A percentile compares a stretch with the other conserved stretches of the same genome.
Conservation (phyloP, 1,140 invertebrate genomes). For the Drosophila novamexicana region DNA sequence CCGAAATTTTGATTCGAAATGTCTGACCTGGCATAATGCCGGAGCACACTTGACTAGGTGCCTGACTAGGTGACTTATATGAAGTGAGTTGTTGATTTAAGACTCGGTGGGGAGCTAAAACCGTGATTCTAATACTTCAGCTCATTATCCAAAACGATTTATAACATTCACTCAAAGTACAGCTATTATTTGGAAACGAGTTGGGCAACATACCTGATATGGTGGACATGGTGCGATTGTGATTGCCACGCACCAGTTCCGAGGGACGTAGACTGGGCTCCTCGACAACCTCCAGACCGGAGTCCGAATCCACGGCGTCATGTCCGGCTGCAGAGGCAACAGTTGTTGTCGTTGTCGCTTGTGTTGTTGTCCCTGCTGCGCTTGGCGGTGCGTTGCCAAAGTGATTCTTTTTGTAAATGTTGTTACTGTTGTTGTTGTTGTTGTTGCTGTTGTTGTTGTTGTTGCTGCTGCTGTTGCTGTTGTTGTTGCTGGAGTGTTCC, state of each 20-base stretch:
- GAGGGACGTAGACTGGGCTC: slow-evolving; percentile 87
- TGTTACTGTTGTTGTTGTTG: slow-evolving; percentile 25
- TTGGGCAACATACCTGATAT: slow-evolving; percentile 75
- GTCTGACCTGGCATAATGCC: neutral
- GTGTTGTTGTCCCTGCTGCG: slow-evolving; percentile 5
- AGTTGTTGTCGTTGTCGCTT: slow-evolving; percentile 10
- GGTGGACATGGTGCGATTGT: slow-evolving; percentile 84
- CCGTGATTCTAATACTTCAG: too few species aligned
- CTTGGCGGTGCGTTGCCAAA: slow-evolving; percentile 18
- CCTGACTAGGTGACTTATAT: neutral
- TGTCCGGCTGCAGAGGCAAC: slow-evolving; percentile 1
- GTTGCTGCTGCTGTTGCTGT: slow-evolving; percentile 3
- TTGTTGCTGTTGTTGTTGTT: slow-evolving; percentile 13
- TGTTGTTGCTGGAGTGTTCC: slow-evolving; percentile 40
- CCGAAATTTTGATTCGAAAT: neutral
- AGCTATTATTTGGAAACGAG: too few species aligned
- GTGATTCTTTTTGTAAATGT: slow-evolving; percentile 58
- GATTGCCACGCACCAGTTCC: slow-evolving; percentile 86
- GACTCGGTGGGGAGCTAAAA: too few species aligned
- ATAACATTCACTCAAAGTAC: too few species aligned
- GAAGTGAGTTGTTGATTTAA: neutral
- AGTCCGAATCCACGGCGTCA: slow-evolving; percentile 79
- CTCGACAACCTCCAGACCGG: slow-evolving; percentile 86
- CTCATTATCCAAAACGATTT: too few species aligned
- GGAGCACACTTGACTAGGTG: neutral